Conservation (phyloP, 2,797 vertebrate genomes). For the Pseudochaenichthys georgianus region DNA sequence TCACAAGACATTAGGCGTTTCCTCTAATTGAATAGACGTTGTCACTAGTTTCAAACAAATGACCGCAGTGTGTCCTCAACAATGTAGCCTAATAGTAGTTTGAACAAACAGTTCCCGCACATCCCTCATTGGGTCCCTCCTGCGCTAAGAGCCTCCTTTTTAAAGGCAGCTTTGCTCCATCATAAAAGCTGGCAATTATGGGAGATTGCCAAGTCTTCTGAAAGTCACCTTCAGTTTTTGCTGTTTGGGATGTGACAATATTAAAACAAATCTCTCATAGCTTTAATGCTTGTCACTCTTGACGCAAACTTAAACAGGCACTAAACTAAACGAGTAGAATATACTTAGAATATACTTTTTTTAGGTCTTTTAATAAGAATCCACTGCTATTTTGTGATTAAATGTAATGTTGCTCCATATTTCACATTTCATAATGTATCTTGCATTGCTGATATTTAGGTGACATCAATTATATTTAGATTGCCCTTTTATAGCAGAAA, state of each 20-base stretch:
- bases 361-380: constrained; percentile 40
- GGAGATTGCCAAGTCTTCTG: constrained; percentile 77
- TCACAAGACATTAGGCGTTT: constrained; percentile 50
- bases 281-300: constrained; percentile 39
- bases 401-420: constrained; percentile 29
- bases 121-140: constrained; percentile 63
- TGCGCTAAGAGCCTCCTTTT: constrained; percentile 63
- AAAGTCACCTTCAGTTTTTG: constrained; percentile 81
- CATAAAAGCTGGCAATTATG: constrained; percentile 79
- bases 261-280: constrained; percentile 38
- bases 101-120: constrained; percentile 71
- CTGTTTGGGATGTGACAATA: constrained; percentile 65
- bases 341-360: constrained; percentile 3
- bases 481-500: constrained; percentile 7
- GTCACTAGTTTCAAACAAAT: constrained; percentile 67
- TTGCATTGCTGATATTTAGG: constrained; percentile 15
- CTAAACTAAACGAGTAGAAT: constrained; percentile 21
- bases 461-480: constrained; percentile 10
- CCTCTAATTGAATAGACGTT: constrained; percentile 68
- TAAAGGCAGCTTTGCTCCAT: constrained; percentile 67
- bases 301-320: constrained; percentile 30
- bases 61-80: constrained; percentile 53
- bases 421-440: constrained; percentile 6
- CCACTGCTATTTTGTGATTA: constrained; percentile 35
- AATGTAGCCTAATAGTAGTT: constrained; percentile 60